A percentile compares a stretch with the other conserved stretches of the same genome.
Conservation (phyloP, 2,113 vertebrate genomes). For the Grammomys surdaster region DNA sequence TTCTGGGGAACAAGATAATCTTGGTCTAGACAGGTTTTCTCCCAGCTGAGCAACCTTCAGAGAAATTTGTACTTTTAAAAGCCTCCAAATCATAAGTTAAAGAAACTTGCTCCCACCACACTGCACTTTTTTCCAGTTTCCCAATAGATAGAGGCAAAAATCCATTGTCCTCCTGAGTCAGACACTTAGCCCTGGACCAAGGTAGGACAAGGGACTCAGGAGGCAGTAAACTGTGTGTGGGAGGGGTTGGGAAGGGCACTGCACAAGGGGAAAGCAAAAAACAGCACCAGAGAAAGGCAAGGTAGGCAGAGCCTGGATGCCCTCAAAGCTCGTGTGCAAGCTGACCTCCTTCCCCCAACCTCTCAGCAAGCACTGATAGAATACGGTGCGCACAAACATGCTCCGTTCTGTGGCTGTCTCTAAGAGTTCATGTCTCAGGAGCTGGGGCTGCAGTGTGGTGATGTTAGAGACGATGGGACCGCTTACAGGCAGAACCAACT, state of each 20-base stretch:
- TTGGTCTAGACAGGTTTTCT: neutral
- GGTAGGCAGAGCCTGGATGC: neutral
- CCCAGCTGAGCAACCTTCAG: neutral
- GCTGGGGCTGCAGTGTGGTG: neutral
- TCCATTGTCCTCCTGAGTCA: neutral
- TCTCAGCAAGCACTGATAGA: neutral
- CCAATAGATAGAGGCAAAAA: neutral
- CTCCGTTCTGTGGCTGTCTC: neutral
- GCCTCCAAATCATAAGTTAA: neutral
- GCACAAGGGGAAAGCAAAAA: neutral
- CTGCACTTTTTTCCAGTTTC: neutral
- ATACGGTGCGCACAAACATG: rapidly evolving
- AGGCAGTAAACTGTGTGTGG: neutral
- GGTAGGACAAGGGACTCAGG: neutral
- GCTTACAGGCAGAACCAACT: neutral
- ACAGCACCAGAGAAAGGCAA: neutral
- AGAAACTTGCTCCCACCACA: neutral
- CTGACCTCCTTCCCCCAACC: neutral
- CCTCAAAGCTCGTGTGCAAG: neutral
- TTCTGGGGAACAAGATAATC: neutral
- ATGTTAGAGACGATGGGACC: neutral
- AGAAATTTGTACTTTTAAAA: neutral
- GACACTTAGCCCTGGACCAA: neutral
- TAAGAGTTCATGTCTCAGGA: neutral
- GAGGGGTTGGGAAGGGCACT: neutral